Conservation (phyloP, 2,888 invertebrate genomes). For the Opisthograptis luteolata region DNA sequence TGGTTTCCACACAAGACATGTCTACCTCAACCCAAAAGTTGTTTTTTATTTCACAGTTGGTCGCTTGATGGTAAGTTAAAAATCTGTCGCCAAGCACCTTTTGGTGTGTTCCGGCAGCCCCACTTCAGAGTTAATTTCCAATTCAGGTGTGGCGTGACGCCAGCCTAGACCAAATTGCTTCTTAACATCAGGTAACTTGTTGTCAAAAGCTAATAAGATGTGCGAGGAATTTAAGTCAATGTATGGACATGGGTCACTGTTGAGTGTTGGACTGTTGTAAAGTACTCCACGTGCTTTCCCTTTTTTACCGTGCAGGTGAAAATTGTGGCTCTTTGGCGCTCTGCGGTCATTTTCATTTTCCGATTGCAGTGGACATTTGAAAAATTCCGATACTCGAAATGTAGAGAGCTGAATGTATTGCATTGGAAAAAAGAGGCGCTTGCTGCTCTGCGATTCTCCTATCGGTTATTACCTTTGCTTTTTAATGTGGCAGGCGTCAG, state of each 20-base stretch:
- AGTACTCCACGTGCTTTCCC: slow-evolving; percentile 15
- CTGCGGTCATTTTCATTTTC: slow-evolving; percentile 45
- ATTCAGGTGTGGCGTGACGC: no score
- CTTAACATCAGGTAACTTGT: no score
- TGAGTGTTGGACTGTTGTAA: not conserved
- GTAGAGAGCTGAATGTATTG: slow-evolving; percentile 34
- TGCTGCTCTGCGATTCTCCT: slow-evolving; percentile 12
- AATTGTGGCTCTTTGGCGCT: slow-evolving; percentile 43
- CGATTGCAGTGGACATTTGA: slow-evolving; percentile 39
- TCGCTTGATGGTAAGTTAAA: no score
- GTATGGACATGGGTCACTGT: slow-evolving; percentile 11
- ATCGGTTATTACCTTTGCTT: slow-evolving; percentile 2
- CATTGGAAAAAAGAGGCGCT: slow-evolving; percentile 17
- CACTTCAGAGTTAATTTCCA: no score
- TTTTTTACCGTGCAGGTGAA: slow-evolving; percentile 43
- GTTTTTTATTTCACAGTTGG: no score
- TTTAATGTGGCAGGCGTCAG: not conserved
- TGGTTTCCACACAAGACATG: no score
- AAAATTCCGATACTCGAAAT: slow-evolving; percentile 43
- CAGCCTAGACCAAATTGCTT: no score
- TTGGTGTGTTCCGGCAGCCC: no score
- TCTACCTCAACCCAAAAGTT: no score
- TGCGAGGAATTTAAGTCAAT: no score
- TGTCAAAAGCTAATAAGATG: no score
- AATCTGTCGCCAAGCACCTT: no score